phyloP scores from a whole-genome alignment of 2,113 vertebrate genomes.

The Lepisosteus oculatus region DNA sequence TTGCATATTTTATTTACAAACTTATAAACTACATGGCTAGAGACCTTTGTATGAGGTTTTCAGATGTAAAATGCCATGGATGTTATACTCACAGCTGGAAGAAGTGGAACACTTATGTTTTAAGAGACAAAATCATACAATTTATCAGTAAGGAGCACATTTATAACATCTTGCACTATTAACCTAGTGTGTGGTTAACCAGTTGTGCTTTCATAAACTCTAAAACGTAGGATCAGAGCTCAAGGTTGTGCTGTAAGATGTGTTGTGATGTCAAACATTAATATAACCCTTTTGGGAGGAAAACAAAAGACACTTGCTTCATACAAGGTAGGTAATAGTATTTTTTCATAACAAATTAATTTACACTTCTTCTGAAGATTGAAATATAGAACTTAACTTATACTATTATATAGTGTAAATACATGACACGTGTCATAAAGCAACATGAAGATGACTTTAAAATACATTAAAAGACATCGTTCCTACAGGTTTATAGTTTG shows the following conservation, averaged over 20 bases:
- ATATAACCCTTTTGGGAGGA: constrained; percentile 10
- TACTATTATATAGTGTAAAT: constrained; percentile 8
- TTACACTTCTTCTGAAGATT: constrained; percentile 11
- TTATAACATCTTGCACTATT: neutral
- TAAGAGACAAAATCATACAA: too few relatives aligned
- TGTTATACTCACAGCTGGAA: too few relatives aligned
- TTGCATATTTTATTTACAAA: neutral
- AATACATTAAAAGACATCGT: constrained; percentile 11
- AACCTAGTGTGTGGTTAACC: neutral
- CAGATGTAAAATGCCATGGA: too few relatives aligned
- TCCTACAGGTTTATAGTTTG: constrained; percentile 14
- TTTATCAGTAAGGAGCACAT: too few relatives aligned
- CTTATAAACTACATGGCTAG: neutral
- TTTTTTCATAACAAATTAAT: constrained; percentile 12
- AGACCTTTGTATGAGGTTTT: neutral
- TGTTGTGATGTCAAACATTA: neutral
- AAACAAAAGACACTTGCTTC: constrained; percentile 6
- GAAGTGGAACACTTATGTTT: neutral
- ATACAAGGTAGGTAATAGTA: neutral
- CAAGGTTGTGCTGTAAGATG: neutral
- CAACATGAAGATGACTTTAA: constrained; percentile 9
- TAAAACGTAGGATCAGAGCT: neutral
- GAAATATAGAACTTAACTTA: constrained; percentile 17
- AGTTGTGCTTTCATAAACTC: neutral
- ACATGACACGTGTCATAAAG: constrained; percentile 16